phyloP scores from a whole-genome alignment of 2,797 vertebrate species.

The Staurois parvus region DNA sequence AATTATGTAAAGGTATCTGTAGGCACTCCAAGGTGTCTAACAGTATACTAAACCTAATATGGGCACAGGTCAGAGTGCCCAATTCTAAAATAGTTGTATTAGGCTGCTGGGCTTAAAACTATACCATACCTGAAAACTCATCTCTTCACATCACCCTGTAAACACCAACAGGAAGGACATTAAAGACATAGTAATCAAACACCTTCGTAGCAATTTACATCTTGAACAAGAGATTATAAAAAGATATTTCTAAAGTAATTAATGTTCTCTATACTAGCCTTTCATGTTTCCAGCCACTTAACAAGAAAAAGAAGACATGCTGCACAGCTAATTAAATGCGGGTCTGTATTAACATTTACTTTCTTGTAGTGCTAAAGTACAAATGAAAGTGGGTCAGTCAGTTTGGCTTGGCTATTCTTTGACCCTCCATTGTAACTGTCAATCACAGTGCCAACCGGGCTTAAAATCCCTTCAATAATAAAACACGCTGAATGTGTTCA shows the following conservation, averaged over 20 bases:
- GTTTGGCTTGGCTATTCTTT: conserved; percentile 66
- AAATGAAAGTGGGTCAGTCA: conserved; percentile 73
- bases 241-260: conserved; percentile 44
- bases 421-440: conserved; percentile 71
- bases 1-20: background rate
- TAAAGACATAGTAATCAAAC: conserved; percentile 7
- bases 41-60: too few species aligned
- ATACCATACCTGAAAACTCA: background rate
- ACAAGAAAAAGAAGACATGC: conserved; percentile 22
- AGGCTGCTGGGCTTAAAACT: background rate
- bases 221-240: conserved; percentile 22
- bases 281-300: conserved; percentile 42
- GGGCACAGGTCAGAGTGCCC: too few species aligned
- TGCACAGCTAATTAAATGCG: conserved; percentile 36
- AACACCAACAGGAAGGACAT: background rate
- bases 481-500: conserved; percentile 62
- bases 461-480: conserved; percentile 65
- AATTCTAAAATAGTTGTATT: too few species aligned
- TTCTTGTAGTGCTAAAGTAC: conserved; percentile 59
- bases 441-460: conserved; percentile 69
- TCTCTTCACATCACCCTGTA: background rate
- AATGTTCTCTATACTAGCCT: conserved; percentile 20
- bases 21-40: background rate
- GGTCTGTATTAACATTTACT: conserved; percentile 63
- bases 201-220: background rate